A percentile compares a stretch with the other conserved stretches of the same genome.
Conservation (phyloP, 92 coral and sea anemone genomes). For the Micromussa lordhowensis region DNA sequence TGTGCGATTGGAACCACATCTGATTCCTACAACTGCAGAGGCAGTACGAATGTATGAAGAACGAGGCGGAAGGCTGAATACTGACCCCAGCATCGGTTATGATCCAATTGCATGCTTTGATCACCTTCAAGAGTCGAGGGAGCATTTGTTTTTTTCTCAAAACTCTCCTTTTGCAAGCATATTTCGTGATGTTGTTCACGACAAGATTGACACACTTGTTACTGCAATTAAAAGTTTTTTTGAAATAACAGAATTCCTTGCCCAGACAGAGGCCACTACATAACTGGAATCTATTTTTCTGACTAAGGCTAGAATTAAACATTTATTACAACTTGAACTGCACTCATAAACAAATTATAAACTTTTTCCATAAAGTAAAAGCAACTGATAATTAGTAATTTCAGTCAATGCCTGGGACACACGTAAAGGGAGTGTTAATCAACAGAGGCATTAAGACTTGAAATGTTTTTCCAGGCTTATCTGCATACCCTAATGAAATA, state of each 20-base stretch:
- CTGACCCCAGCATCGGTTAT: slow-evolving; percentile 53
- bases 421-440: too few relatives aligned
- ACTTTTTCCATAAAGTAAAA: too few relatives aligned
- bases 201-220: not conserved
- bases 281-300: not conserved
- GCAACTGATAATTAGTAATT: too few relatives aligned
- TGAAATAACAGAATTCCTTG: slow-evolving; percentile 19
- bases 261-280: not conserved
- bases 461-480: not conserved
- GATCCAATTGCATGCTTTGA: slow-evolving; percentile 52
- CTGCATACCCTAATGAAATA: not conserved
- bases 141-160: slow-evolving; percentile 29
- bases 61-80: slow-evolving; percentile 45
- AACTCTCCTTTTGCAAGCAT: slow-evolving; percentile 35
- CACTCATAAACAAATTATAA: too few relatives aligned
- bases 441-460: not conserved
- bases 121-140: slow-evolving; percentile 27
- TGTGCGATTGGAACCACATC: slow-evolving; percentile 20
- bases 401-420: too few relatives aligned
- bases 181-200: slow-evolving; percentile 39
- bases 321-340: not conserved
- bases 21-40: slow-evolving; percentile 51
- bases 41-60: slow-evolving; percentile 40
- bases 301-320: too few relatives aligned
- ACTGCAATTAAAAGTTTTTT: slow-evolving; percentile 31